Evolutionary conservation across 2,113 vertebrate species (phyloP).

Genomic region (Percopsis transmontana): DNA sequence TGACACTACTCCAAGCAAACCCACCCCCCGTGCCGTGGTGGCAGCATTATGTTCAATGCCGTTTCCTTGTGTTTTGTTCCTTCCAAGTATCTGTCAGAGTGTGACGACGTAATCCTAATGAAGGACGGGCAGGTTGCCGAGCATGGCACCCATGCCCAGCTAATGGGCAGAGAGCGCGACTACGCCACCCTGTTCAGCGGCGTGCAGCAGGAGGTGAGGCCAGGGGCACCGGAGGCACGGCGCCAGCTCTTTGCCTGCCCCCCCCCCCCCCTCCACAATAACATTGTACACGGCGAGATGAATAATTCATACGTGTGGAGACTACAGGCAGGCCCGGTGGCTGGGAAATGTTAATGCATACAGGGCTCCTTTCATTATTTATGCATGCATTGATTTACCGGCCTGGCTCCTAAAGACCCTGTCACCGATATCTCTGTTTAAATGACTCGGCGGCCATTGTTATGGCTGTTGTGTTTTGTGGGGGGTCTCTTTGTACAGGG

Average conservation of each 20-base stretch:
- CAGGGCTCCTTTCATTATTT: slow-evolving; percentile 65
- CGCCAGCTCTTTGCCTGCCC: slow-evolving; percentile 43
- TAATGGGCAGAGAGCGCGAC: slow-evolving; percentile 77
- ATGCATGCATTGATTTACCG: slow-evolving; percentile 62
- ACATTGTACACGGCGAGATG: slow-evolving; percentile 54
- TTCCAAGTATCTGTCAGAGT: slow-evolving; percentile 79
- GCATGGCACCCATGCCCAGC: slow-evolving; percentile 78
- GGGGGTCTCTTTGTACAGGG: too few relatives aligned
- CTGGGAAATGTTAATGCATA: slow-evolving; percentile 69
- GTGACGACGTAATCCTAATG: slow-evolving; percentile 81
- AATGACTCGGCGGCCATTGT: slow-evolving; percentile 41
- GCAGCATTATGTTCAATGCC: not conserved
- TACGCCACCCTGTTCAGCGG: slow-evolving; percentile 78
- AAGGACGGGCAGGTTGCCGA: slow-evolving; percentile 81
- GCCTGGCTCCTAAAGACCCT: slow-evolving; percentile 54
- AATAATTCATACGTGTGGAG: slow-evolving; percentile 68
- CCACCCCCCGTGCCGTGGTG: not conserved
- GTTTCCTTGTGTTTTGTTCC: slow-evolving; percentile 5
- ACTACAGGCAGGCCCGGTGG: slow-evolving; percentile 29
- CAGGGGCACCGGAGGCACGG: slow-evolving; percentile 14
- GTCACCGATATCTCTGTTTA: slow-evolving; percentile 56
- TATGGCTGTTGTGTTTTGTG: slow-evolving; percentile 36
- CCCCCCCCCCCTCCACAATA: slow-evolving; percentile 34
- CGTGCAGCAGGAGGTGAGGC: slow-evolving; percentile 79
- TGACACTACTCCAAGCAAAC: too few relatives aligned